Conservation (phyloP, 2,797 vertebrate species). For the Gadopsis marmoratus region DNA sequence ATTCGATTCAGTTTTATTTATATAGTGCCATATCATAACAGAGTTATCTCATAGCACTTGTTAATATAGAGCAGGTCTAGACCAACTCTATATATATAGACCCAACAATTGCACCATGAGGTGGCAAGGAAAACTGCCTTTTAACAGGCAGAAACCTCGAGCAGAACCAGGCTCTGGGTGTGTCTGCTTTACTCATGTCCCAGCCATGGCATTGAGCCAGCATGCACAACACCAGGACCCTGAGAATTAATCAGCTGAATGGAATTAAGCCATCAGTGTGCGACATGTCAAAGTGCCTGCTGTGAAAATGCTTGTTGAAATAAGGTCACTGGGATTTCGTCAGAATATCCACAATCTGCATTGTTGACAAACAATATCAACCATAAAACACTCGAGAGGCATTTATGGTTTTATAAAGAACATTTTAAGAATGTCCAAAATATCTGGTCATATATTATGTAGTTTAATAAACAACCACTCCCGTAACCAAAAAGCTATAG, state of each 20-base stretch:
- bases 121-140: too few relatives aligned
- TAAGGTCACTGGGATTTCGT: background rate
- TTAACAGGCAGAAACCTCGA: too few relatives aligned
- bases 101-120: too few relatives aligned
- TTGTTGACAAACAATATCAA: background rate
- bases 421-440: background rate
- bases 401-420: background rate
- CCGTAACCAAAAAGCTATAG: background rate
- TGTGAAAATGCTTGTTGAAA: background rate
- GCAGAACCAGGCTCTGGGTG: too few relatives aligned
- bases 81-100: too few relatives aligned
- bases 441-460: background rate
- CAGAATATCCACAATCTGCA: background rate
- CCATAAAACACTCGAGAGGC: background rate
- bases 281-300: too few relatives aligned
- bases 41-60: too few relatives aligned
- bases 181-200: background rate
- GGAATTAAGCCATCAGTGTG: background rate
- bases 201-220: too few relatives aligned
- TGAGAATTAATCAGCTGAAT: background rate
- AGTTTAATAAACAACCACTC: background rate
- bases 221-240: background rate
- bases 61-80: too few relatives aligned
- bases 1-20: too few relatives aligned
- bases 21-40: too few relatives aligned